phyloP scores from a whole-genome alignment of 2,888 invertebrate genomes.

The Thelaira solivaga region DNA sequence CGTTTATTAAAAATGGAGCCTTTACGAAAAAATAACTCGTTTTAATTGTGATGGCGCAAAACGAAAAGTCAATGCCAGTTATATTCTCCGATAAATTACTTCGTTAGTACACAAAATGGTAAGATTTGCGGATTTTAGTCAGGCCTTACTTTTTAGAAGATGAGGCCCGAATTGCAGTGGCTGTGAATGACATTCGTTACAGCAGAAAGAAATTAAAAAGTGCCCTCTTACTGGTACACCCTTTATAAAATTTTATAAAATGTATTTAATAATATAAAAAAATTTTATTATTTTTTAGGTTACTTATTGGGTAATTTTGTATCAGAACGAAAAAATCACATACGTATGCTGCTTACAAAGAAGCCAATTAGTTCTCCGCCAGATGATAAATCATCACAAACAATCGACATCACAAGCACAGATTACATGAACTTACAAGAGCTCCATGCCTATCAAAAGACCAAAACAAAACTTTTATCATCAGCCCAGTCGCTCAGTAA shows the following conservation, averaged over 20 bases:
- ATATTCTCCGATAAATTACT: too few relatives aligned
- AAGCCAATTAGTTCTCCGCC: constrained; percentile 51
- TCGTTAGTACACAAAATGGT: too few relatives aligned
- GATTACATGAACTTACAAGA: constrained; percentile 74
- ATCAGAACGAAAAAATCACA: constrained; percentile 74
- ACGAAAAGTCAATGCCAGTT: too few relatives aligned
- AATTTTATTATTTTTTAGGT: constrained; percentile 65
- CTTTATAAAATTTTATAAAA: neutral
- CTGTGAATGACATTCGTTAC: too few relatives aligned
- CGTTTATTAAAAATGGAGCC: too few relatives aligned
- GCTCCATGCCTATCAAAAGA: constrained; percentile 72
- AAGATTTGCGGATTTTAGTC: too few relatives aligned
- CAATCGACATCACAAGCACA: constrained; percentile 69
- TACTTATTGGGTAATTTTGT: constrained; percentile 77
- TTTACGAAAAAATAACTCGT: too few relatives aligned
- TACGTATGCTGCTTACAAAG: constrained; percentile 71
- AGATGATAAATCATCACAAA: constrained; percentile 60
- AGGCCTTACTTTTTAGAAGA: too few relatives aligned
- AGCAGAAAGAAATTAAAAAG: too few relatives aligned
- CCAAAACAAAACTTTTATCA: constrained; percentile 70
- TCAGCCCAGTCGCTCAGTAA: constrained; percentile 71
- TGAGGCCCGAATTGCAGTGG: too few relatives aligned
- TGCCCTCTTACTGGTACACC: too few relatives aligned
- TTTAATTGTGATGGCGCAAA: too few relatives aligned
- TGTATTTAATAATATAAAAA: neutral